Evolutionary conservation across 2,888 invertebrate genomes (phyloP), one percentile per base, ranked within the genome.

Genomic region (Erebia palarica): DNA sequence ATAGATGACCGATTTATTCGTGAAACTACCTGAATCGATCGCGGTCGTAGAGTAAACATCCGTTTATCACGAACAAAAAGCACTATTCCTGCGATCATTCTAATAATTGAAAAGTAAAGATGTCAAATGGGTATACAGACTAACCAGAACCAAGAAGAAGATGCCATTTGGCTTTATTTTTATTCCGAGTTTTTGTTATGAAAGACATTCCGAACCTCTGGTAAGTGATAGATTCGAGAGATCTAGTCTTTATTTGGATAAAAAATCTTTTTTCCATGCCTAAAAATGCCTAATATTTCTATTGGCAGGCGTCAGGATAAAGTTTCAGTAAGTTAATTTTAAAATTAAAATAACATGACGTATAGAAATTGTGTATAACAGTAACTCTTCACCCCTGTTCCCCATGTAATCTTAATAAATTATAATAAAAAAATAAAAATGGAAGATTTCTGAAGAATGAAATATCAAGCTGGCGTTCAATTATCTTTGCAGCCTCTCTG

Each of bases 21-120:
- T 78, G 79, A 82, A 82, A 85, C 90, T 92, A 92, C 92, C 92
- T 92, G 92, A 89, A 86, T 83, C 85, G 81, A 86, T 85, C 86
- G 89, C 85, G 89, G 90, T 86, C 84, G 83, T 84, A 85, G 83
- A 86, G 87, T 87, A 91, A 91, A 92, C 89, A 92, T 90, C 90
- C 90, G 89, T 81, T 82, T 84, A 82, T 78, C 82, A 81, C 81
- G 81, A 80, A 89, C 86, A 90, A 91, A 85, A 21, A 3, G 27
- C 27, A 63, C 14, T 13, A 49, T 83, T 84, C 83, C 81, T 82
- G 76, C 77, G 80, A 75, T 86, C 87, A 86, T 86, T 82, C 85
- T 89, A 88, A 92, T 57, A 21, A 57, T 91, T 87, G 90, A 86
- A 82, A 82, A 77, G 4, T 49, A 21, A 63, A 8, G 21, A 63